phyloP scores from a whole-genome alignment of 2,113 vertebrate species.

The Nansenia antarctica region DNA sequence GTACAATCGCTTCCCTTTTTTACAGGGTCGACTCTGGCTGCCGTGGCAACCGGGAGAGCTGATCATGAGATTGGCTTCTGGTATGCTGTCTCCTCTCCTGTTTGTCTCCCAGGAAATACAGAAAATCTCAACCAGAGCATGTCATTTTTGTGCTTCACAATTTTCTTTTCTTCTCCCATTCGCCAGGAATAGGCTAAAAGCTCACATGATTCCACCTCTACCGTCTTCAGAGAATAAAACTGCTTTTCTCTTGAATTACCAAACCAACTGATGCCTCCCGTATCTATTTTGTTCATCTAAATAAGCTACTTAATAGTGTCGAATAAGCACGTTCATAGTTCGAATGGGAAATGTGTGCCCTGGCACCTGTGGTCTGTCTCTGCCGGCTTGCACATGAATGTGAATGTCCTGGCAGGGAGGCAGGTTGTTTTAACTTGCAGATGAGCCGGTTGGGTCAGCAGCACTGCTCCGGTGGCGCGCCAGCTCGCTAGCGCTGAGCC shows the following conservation, averaged over 20 bases:
- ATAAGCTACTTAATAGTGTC: slow-evolving; percentile 68
- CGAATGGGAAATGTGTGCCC: slow-evolving; percentile 49
- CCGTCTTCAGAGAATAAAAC: no score
- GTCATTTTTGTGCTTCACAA: slow-evolving; percentile 35
- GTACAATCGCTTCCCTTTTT: slow-evolving; percentile 70
- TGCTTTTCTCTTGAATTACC: no score
- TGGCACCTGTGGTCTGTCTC: slow-evolving; percentile 70
- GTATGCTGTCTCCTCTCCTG: slow-evolving; percentile 2
- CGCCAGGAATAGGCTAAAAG: not conserved
- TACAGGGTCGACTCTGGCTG: slow-evolving; percentile 62
- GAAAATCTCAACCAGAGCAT: slow-evolving; percentile 49
- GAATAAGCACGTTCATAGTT: slow-evolving; percentile 70
- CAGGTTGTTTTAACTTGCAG: slow-evolving; percentile 75
- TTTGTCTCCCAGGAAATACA: not conserved
- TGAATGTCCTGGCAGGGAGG: slow-evolving; percentile 61
- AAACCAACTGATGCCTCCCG: slow-evolving; percentile 59
- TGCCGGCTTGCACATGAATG: slow-evolving; percentile 72
- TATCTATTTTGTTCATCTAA: slow-evolving; percentile 67
- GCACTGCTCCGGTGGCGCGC: slow-evolving; percentile 59
- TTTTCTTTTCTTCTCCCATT: not conserved
- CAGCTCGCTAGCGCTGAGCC: slow-evolving; percentile 60
- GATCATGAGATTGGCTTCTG: slow-evolving; percentile 54
- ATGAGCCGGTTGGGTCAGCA: slow-evolving; percentile 70
- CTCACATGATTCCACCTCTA: slow-evolving; percentile 51
- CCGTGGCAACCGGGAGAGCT: slow-evolving; percentile 69